Percentiles rank a stretch among this genome's conserved stretches.
Evolutionary conservation across 2,113 vertebrate species (phyloP).

Genomic region (Pachyramphus minor): DNA sequence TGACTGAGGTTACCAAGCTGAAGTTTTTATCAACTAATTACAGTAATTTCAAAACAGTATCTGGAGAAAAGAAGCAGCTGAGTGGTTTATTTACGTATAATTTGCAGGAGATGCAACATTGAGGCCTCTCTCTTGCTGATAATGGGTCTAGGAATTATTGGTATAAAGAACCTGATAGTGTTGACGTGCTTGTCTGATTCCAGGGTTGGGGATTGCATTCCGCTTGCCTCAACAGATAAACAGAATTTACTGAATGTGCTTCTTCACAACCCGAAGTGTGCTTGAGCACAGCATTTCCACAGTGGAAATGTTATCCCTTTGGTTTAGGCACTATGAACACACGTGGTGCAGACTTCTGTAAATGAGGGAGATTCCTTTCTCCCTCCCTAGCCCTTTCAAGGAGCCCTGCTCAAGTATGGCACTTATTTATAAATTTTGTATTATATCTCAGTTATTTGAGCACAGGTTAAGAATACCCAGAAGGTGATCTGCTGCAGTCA

Average conservation of each 20-base stretch:
- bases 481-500: background rate
- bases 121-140: background rate
- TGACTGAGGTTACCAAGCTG: background rate
- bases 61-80: background rate
- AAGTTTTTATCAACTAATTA: background rate
- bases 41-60: background rate
- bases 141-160: background rate
- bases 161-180: background rate
- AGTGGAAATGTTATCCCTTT: background rate
- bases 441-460: background rate
- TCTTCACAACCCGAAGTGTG: background rate
- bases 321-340: background rate
- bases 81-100: background rate
- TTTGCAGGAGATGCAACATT: background rate
- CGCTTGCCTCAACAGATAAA: background rate
- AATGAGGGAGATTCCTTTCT: background rate
- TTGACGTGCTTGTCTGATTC: background rate
- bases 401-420: background rate
- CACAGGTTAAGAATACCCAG: background rate
- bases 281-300: background rate
- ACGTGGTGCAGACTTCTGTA: background rate
- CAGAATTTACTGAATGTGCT: background rate
- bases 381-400: background rate
- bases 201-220: background rate
- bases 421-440: background rate